Base-by-base conservation (phyloP, 2,113 vertebrate genomes). In the Sinocyclocheilus grahami region DNA sequence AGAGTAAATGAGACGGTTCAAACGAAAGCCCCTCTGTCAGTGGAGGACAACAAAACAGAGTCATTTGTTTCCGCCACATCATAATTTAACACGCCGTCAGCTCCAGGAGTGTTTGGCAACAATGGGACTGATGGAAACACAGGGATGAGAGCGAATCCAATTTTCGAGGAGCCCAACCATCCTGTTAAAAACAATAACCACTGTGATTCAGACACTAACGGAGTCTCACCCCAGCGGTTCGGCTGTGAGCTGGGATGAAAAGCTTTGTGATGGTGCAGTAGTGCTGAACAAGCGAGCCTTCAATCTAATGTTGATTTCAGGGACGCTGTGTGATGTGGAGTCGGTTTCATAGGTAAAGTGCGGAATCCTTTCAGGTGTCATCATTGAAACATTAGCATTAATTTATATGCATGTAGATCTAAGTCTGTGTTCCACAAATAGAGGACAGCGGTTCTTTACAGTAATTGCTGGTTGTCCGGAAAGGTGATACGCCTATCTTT, bases 41-140 rank as follows among this genome's bases (percentile, higher is more conserved):
- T 76, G 53, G 53, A 55, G 87, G 87, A 83, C 82, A 79, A 83
- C 75, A 85, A 62, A 82, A 87, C 12, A 51, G 62, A 85, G 84
- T 81, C 16, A 16, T 82, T 87, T 83, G 75, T 90, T 90, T 89
- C 82, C 74, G 86, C 33, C 72, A 62, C 90, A 90, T 89, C 67
- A 91, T 86, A 69, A 90, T 90, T 89, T 89, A 88, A 86, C 89
- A 87, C 85, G 39, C 78, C 83, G 85, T 62, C 87, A 86, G 89
- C 55, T 83, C 42, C 30, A 80, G 76, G n/a, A 74, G 78, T 80
- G 51, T 62, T 86, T 24, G 7, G 37, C 48, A 48, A 72, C 75
- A 86, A 62, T 42, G 46, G 30, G 69, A 83, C 78, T 82, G 75
- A 78, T 82, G 72, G 24, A 46, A 72, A 87, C 33, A 30, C 62